Percentiles rank a stretch among this genome's conserved stretches.
phyloP scores from a whole-genome alignment of 1,140 invertebrate genomes.

The Dendrolimus punctatus region DNA sequence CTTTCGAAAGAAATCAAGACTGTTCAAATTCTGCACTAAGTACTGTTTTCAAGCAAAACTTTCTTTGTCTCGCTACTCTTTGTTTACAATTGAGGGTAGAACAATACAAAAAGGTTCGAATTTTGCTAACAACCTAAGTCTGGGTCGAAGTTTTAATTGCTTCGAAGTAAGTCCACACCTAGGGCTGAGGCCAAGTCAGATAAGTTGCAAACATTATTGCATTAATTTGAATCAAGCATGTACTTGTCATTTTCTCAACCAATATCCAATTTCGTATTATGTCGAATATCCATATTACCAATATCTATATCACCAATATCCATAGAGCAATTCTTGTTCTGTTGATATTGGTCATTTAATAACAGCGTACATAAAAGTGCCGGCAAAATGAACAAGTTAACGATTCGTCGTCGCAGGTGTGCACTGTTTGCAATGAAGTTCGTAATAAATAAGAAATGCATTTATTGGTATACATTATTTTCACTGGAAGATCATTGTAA shows the following conservation, averaged over 20 bases:
- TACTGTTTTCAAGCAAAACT: conserved; percentile 45
- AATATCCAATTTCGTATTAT: no score
- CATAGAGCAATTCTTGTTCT: no score
- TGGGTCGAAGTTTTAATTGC: conserved; percentile 59
- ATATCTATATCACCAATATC: no score
- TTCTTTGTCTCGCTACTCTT: conserved; percentile 46
- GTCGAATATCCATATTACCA: no score
- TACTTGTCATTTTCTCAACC: no score
- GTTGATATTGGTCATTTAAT: no score
- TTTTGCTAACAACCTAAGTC: conserved; percentile 51
- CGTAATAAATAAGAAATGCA: conserved; percentile 44
- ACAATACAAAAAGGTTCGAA: conserved; percentile 59
- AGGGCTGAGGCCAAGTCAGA: conserved; percentile 19
- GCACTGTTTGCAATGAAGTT: conserved; percentile 33
- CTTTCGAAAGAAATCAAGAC: conserved; percentile 23
- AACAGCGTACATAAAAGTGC: not conserved
- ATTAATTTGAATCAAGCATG: conserved; percentile 4
- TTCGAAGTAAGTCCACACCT: conserved; percentile 53
- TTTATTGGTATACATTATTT: conserved; percentile 21
- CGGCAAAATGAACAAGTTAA: conserved; percentile 28
- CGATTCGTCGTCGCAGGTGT: conserved; percentile 29
- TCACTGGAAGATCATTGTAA: no score
- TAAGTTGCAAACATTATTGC: conserved; percentile 18
- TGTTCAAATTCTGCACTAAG: conserved; percentile 41
- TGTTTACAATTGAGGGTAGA: conserved; percentile 44